phyloP scores from a whole-genome alignment of 2,888 invertebrate species.

The Conus canariensis region DNA sequence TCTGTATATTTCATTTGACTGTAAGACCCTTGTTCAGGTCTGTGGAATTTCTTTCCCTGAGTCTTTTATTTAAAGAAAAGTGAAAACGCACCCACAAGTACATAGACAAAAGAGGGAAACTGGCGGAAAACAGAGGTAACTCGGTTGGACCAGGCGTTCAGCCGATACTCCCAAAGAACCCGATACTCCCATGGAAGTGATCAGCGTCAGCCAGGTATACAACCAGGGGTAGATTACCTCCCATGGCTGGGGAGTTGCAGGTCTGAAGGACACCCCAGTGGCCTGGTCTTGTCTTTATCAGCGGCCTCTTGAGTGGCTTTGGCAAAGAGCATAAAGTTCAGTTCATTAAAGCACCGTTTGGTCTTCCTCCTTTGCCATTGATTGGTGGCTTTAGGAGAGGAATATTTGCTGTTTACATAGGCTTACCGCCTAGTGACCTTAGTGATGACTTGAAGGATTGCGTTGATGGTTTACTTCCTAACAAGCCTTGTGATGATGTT shows the following conservation, averaged over 20 bases:
- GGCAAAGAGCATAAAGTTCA: conserved; percentile 36
- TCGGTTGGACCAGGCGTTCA: too few relatives aligned
- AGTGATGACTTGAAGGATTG: too few relatives aligned
- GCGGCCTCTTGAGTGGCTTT: not conserved
- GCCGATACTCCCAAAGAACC: too few relatives aligned
- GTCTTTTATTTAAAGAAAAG: not conserved
- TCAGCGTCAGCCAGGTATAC: conserved; percentile 11
- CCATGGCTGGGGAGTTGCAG: conserved; percentile 17
- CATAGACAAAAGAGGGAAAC: not conserved
- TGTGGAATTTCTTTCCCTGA: too few relatives aligned
- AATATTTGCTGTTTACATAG: not conserved
- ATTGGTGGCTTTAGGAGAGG: not conserved
- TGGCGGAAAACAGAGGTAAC: not conserved
- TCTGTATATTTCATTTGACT: too few relatives aligned
- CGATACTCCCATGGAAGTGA: too few relatives aligned
- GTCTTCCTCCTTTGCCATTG: conserved; percentile 3
- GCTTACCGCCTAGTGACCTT: not conserved
- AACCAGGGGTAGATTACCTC: conserved; percentile 27
- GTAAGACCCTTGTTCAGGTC: too few relatives aligned
- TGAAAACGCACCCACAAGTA: not conserved
- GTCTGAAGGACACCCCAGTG: not conserved
- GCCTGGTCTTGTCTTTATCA: conserved; percentile 29
- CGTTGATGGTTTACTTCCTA: not conserved
- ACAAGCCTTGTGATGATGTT: too few relatives aligned
- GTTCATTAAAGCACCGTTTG: conserved; percentile 33